Base-by-base conservation (phyloP, 1,140 invertebrate genomes). In the Magallana gigas region DNA sequence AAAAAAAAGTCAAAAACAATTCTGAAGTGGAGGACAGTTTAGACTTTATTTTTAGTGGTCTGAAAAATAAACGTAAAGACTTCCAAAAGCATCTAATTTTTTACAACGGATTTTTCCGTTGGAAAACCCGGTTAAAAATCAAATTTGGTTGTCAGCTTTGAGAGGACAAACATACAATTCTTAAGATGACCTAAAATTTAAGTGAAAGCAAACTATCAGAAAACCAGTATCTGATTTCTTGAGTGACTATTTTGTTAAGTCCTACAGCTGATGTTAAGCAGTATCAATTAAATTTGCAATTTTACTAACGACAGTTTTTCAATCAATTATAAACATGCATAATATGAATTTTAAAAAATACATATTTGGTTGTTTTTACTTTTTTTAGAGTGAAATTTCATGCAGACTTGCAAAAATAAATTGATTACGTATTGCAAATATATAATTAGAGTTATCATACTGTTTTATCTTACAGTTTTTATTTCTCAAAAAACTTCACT, bases 41-140 rank as follows among this genome's bases (percentile, higher is more conserved):
- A 18, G 14, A 81, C 8, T 86, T 62, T 62, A 23, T 81, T 3
- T 23, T 81, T 82, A 57, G 68, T 81, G 29, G 18, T n/a, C 56
- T 86, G 18, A 57, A 82, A 80, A 29, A 16, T 58, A n/a, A 58
- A 81, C 9, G 76, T 84, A 14, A 84, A 84, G 1, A 57, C 29
- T 68, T 57, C 80, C 18, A 58, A 16, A 64, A 84, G 60, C 23
- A 18, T n/a, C 14, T 88, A 8, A 88, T 85, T 14, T 88, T 88
- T 68, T 88, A 83, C 80, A 18, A 29, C 23, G 23, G 23, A 23
- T 23, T 23, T 23, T 23, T 23, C 36, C 1, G 1, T 36, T 36
- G 36, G 1, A 36, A 36, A 62, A 23, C 23, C 23, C 23, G 23
- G 23, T 16, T 9, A 62, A n/a, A n/a, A 62, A 9, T 62, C 59